A percentile compares a stretch with the other conserved stretches of the same genome.
Conservation (phyloP, 2,113 vertebrate species). For the Mesocricetus auratus region DNA sequence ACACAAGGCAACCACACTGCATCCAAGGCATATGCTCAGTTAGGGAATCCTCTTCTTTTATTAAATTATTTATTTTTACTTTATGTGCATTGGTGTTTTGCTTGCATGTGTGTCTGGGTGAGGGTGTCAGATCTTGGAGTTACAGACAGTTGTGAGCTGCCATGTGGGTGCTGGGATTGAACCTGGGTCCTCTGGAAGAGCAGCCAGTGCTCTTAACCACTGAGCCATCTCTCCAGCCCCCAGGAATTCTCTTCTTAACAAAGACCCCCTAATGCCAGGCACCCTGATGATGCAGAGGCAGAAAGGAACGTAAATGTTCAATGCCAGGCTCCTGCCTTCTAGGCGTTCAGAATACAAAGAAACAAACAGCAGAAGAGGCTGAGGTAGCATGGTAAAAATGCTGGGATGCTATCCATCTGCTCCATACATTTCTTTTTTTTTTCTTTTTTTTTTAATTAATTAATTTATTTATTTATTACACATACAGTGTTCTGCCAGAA, state of each 20-base stretch:
- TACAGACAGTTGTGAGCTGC: no score
- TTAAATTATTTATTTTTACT: no score
- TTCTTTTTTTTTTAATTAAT: no score
- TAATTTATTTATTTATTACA: no score
- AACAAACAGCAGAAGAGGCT: not conserved
- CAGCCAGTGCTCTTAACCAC: no score
- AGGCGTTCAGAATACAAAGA: conserved; percentile 23
- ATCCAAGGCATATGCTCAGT: not conserved
- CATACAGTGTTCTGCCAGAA: no score
- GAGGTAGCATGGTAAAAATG: not conserved
- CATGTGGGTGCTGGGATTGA: no score
- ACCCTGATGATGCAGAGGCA: not conserved
- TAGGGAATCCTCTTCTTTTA: not conserved
- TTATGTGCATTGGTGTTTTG: no score
- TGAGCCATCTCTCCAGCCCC: no score
- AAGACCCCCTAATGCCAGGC: not conserved
- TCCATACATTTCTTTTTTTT: not conserved
- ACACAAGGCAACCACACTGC: not conserved
- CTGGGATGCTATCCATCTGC: not conserved
- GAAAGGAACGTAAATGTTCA: not conserved
- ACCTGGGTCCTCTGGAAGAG: no score
- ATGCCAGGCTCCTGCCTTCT: not conserved
- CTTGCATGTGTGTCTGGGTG: no score
- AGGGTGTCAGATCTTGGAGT: no score
- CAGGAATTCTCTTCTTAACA: not conserved